phyloP scores from a whole-genome alignment of 2,113 vertebrate species.

The Psilopogon haemacephalus region DNA sequence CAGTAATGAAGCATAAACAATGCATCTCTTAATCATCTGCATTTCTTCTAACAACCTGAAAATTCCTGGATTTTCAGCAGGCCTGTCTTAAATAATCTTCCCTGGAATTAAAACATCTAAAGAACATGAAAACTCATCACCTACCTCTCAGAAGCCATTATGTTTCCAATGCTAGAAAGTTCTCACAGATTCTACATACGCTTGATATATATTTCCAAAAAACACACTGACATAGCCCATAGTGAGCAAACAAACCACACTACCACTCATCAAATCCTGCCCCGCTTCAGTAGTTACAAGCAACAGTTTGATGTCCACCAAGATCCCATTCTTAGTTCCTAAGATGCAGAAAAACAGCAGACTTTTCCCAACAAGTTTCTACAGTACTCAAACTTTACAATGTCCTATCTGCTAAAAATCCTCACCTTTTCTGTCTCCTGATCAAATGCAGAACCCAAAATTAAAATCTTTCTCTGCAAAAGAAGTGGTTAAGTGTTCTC shows the following conservation, averaged over 20 bases:
- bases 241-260: background rate
- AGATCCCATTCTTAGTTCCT: background rate
- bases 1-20: background rate
- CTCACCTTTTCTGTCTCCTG: accelerated
- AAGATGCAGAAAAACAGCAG: accelerated
- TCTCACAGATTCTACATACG: background rate
- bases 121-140: accelerated
- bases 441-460: background rate
- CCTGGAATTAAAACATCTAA: accelerated
- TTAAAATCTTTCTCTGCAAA: background rate
- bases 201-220: background rate
- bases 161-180: background rate
- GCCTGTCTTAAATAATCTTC: accelerated
- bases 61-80: background rate
- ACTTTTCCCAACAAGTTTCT: background rate
- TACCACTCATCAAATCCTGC: background rate
- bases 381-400: accelerated
- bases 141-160: background rate
- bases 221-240: accelerated
- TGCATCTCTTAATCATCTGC: background rate
- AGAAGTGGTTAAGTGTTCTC: accelerated
- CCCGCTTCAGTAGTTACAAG: background rate
- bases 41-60: background rate
- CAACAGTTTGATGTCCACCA: background rate
- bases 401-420: background rate